Evolutionary conservation across 2,888 invertebrate genomes (phyloP).

Genomic region (Campoletis raptor): DNA sequence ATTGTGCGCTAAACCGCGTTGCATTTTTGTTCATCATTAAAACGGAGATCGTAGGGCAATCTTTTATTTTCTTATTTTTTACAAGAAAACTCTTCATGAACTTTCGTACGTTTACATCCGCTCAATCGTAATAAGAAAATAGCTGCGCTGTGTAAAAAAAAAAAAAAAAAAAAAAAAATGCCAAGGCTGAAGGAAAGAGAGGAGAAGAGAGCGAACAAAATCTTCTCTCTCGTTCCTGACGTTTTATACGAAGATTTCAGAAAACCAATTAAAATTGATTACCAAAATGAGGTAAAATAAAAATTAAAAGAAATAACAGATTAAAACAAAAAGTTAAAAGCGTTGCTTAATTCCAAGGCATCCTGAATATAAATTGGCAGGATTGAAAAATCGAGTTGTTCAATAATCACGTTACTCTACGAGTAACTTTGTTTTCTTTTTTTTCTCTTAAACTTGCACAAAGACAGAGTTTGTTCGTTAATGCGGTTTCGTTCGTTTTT

Average conservation of each 20-base stretch:
- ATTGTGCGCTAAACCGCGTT: slow-evolving; percentile 51
- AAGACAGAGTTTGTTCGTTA: slow-evolving; percentile 61
- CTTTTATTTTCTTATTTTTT: background rate
- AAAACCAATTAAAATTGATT: background rate
- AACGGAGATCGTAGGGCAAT: slow-evolving; percentile 32
- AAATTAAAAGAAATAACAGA: background rate
- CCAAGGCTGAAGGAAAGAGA: slow-evolving; percentile 37
- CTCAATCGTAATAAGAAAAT: slow-evolving; percentile 55
- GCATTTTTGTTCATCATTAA: slow-evolving; percentile 25
- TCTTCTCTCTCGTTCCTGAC: slow-evolving; percentile 6
- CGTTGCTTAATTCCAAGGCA: slow-evolving; percentile 28
- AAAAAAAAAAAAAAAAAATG: slow-evolving; percentile 58
- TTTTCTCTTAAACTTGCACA: slow-evolving; percentile 14
- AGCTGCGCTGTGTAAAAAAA: slow-evolving; percentile 45
- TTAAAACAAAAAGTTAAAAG: background rate
- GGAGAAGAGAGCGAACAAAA: slow-evolving; percentile 23
- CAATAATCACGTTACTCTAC: slow-evolving; percentile 56
- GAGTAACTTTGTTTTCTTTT: slow-evolving; percentile 1
- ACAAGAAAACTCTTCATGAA: background rate
- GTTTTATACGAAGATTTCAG: background rate
- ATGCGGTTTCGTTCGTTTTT: background rate
- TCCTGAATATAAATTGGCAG: slow-evolving; percentile 33
- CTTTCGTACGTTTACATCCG: slow-evolving; percentile 21
- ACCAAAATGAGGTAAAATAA: slow-evolving; percentile 21
- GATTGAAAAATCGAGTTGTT: slow-evolving; percentile 45